Conservation (phyloP, 2,888 invertebrate genomes). For the Artemia sinica region DNA sequence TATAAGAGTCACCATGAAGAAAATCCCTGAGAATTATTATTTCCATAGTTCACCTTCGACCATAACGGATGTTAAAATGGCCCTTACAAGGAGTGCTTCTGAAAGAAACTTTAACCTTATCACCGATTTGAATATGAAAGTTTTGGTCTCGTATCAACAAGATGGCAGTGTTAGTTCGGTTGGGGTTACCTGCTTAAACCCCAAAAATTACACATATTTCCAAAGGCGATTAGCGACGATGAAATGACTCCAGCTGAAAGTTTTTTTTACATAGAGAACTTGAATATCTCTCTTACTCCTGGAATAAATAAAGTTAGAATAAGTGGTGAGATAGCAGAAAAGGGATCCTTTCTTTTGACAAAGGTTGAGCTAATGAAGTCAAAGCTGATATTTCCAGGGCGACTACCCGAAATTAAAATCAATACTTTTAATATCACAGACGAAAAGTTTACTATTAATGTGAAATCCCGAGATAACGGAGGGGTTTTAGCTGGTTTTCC, state of each 20-base stretch:
- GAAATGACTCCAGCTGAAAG: background rate
- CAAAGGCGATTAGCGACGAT: background rate
- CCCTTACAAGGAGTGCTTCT: background rate
- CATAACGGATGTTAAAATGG: background rate
- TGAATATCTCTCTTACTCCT: background rate
- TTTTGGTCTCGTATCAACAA: conserved; percentile 59
- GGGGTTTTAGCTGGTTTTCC: background rate
- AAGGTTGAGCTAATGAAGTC: conserved; percentile 4
- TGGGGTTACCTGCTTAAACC: conserved; percentile 50
- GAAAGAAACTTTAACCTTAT: conserved; percentile 19
- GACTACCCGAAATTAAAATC: background rate
- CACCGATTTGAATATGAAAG: conserved; percentile 43
- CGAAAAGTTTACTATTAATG: conserved; percentile 4
- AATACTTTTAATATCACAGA: background rate
- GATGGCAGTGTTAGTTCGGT: conserved; percentile 59
- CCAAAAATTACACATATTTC: conserved; percentile 31
- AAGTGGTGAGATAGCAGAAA: background rate
- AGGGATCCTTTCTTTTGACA: background rate
- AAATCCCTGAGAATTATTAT: background rate
- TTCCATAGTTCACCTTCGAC: conserved; percentile 28
- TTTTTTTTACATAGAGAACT: background rate
- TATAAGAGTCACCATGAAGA: background rate
- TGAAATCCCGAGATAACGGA: background rate
- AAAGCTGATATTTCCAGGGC: background rate
- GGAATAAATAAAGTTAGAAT: background rate